Percentiles rank a stretch among this genome's conserved stretches.
These are phyloP conservation scores for Noctuana brunneofusca DNA, from an alignment of 2,888 invertebrate genomes.

Conservation along the genomic window DNA sequence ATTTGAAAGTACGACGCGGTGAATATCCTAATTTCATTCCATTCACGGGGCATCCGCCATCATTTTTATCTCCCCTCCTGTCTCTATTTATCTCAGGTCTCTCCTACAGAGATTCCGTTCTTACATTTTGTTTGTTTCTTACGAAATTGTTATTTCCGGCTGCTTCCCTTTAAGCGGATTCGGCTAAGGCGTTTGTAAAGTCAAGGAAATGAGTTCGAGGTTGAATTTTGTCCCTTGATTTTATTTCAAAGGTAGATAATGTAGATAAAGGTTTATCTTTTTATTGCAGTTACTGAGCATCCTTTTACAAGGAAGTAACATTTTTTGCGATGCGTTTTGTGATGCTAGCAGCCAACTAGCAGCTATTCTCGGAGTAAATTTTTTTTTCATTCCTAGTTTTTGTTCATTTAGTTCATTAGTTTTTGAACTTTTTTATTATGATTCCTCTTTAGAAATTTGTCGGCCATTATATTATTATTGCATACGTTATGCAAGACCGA, in stretches of 20 bases:
- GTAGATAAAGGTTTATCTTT: conserved; percentile 13
- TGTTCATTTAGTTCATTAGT: no score
- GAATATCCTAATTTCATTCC: conserved; percentile 78
- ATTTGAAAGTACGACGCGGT: conserved; percentile 66
- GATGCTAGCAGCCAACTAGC: neutral
- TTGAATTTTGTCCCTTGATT: conserved; percentile 68
- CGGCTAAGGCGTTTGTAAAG: conserved; percentile 69
- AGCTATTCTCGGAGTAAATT: no score
- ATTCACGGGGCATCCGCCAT: conserved; percentile 78
- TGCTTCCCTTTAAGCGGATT: conserved; percentile 75
- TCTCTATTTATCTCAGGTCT: conserved; percentile 75
- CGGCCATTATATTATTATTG: no score
- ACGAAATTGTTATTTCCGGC: conserved; percentile 80
- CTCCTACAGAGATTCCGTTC: conserved; percentile 68
- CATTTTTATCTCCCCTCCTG: conserved; percentile 80
- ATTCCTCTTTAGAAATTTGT: no score
- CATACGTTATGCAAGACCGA: no score
- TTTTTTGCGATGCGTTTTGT: neutral
- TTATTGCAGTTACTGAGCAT: neutral
- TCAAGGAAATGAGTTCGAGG: conserved; percentile 73
- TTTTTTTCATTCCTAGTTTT: no score
- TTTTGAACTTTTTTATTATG: no score
- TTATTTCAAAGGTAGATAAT: conserved; percentile 47
- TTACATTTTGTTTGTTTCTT: conserved; percentile 80
- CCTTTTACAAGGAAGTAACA: neutral